Conservation (phyloP, 2,113 vertebrate genomes). For the Uria lomvia region DNA sequence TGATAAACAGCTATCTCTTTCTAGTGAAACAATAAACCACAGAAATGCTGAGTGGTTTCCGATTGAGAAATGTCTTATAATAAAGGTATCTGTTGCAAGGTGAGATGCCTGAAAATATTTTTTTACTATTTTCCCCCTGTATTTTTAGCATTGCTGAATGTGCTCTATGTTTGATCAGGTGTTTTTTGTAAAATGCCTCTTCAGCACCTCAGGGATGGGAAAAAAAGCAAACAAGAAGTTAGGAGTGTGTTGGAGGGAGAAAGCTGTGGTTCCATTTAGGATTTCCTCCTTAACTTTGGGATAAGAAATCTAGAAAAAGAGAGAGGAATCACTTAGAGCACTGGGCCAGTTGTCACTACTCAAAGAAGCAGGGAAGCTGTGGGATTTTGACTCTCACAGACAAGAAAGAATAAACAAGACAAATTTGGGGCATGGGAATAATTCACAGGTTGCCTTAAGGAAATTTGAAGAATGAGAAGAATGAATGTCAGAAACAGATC, state of each 20-base stretch:
- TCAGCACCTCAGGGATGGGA: background rate
- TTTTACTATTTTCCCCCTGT: background rate
- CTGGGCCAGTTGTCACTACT: accelerated
- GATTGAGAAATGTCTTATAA: background rate
- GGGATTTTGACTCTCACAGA: background rate
- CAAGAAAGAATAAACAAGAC: background rate
- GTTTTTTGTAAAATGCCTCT: background rate
- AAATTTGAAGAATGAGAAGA: background rate
- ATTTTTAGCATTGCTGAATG: background rate
- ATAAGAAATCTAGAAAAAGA: background rate
- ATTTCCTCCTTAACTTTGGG: background rate
- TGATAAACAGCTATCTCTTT: background rate
- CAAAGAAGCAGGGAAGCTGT: background rate
- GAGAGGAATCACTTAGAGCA: background rate
- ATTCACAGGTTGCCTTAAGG: background rate
- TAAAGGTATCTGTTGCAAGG: background rate
- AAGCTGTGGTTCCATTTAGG: background rate
- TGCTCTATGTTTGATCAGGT: background rate
- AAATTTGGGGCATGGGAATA: background rate
- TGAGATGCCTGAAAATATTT: background rate
- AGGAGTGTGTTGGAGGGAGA: background rate
- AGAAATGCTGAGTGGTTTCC: background rate
- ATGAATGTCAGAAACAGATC: background rate
- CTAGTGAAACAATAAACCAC: background rate
- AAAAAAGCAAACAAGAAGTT: too few species aligned